Base-by-base conservation (phyloP, 30 jellyfish, hydroid and myxozoan genomes). In the Catostylus mosaicus region DNA sequence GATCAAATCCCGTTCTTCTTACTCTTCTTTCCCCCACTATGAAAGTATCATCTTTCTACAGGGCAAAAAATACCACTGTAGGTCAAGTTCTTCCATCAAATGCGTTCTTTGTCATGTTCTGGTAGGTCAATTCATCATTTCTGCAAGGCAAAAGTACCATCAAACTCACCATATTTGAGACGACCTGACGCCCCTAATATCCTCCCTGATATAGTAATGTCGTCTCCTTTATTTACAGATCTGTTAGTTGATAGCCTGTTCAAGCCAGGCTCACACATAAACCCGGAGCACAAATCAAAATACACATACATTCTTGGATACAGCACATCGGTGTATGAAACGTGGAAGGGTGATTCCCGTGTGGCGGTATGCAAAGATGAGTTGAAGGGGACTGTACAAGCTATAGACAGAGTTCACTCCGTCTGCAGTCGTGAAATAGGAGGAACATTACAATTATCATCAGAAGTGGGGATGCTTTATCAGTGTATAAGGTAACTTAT, bases 391-490 rank as follows among this genome's bases (percentile, higher is more conserved):
- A 93, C 98, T 0, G 87, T 82, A 63, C 93, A 76, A 57, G 98
- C 98, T 19, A 80, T 93, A 34, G 98, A 93, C 35, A 91, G 96
- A 30, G 97, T 93, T 36, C 97, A 93, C 38, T 33, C 86, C 22
- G 89, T 93, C 22, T 93, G 98, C 69, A 76, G 89, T 29, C 89
- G 92, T 22, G 97, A 93, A 29, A 71, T 93, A 14, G 98, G 98
- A 9, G 91, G 97, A 27, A 69, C 96, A 8, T 62, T 84, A 80
- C 98, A 93, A 60, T 76, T 88, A 16, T 66, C 98, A 1, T 76
- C 96, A 30, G 98, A 93, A 40, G 92, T 93, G 16, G 93, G 94
- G 51, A 68, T 93, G 85, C 95, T 93, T 7, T 93, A 84, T 73
- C 97, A 93, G 51, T 93, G 98, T 67, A 80, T 93, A 40, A 82